Conservation (phyloP, 2,113 vertebrate genomes). For the Panthera tigris region DNA sequence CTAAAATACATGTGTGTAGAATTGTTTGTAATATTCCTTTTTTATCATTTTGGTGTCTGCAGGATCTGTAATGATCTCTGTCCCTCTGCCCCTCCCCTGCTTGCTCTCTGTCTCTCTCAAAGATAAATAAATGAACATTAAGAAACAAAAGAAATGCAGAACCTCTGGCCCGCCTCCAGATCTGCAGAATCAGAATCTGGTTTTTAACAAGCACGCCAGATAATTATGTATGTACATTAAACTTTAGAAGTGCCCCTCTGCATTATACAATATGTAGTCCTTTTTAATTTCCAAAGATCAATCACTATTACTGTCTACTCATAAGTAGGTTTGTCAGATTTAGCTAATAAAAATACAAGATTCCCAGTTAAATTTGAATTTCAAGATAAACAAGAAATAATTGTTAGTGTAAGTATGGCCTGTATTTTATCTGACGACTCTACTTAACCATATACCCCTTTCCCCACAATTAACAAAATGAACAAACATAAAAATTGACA, state of each 20-base stretch:
- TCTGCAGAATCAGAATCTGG: background rate
- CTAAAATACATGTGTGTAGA: slow-evolving; percentile 5
- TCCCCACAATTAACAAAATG: slow-evolving; percentile 7
- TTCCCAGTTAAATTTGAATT: slow-evolving; percentile 5
- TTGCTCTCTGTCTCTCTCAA: too few relatives aligned
- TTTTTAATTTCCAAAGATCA: slow-evolving; percentile 13
- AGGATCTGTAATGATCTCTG: background rate
- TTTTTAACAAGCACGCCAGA: background rate
- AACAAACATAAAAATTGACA: background rate
- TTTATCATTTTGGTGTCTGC: background rate
- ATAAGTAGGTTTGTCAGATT: background rate
- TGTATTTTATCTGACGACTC: background rate
- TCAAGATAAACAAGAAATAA: slow-evolving; percentile 25
- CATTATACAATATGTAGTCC: background rate
- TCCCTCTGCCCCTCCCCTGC: too few relatives aligned
- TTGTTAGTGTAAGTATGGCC: background rate
- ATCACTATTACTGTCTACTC: background rate
- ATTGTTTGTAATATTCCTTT: background rate
- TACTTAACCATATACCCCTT: background rate
- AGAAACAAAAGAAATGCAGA: background rate
- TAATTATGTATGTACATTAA: background rate
- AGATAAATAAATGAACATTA: too few relatives aligned
- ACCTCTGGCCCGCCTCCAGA: background rate
- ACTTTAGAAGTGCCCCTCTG: background rate
- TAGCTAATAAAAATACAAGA: slow-evolving; percentile 9